Evolutionary conservation across 37 sponge, comb jelly and placozoan species (phyloP).

Genomic region (Chondrosia reniformis): DNA sequence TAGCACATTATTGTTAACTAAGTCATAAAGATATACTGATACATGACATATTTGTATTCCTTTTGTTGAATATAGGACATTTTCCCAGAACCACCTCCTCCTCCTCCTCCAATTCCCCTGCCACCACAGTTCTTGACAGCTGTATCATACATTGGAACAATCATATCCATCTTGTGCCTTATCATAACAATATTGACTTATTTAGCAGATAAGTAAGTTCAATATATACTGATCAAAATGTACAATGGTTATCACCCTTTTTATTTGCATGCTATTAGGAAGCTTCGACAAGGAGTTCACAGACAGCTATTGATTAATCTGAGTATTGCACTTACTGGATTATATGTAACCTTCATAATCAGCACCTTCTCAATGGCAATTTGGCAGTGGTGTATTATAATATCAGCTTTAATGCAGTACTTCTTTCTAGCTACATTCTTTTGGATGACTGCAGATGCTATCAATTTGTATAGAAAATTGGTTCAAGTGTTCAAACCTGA

Average conservation of each 20-base stretch:
- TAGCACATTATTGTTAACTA: too few relatives aligned
- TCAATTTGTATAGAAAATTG: background rate
- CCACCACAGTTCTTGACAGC: background rate
- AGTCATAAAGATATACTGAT: too few relatives aligned
- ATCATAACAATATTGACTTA: background rate
- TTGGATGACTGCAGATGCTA: background rate
- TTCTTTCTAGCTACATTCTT: slow-evolving; percentile 11
- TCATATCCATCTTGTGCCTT: background rate
- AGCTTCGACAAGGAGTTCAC: slow-evolving; percentile 35
- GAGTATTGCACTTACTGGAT: slow-evolving; percentile 40
- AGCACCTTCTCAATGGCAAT: background rate
- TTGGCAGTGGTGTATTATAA: background rate
- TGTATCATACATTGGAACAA: background rate
- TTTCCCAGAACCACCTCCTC: background rate
- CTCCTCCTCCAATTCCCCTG: background rate
- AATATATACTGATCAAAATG: too few relatives aligned
- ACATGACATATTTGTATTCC: too few relatives aligned
- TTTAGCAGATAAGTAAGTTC: background rate
- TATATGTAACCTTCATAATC: slow-evolving; percentile 48
- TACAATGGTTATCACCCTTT: too few relatives aligned
- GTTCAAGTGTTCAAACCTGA: slow-evolving; percentile 6
- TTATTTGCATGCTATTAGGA: too few relatives aligned
- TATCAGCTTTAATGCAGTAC: slow-evolving; percentile 2
- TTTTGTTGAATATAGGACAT: background rate
- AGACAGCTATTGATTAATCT: slow-evolving; percentile 52